Conservation (phyloP, 2,113 vertebrate species). For the Ammodytes dubius region DNA sequence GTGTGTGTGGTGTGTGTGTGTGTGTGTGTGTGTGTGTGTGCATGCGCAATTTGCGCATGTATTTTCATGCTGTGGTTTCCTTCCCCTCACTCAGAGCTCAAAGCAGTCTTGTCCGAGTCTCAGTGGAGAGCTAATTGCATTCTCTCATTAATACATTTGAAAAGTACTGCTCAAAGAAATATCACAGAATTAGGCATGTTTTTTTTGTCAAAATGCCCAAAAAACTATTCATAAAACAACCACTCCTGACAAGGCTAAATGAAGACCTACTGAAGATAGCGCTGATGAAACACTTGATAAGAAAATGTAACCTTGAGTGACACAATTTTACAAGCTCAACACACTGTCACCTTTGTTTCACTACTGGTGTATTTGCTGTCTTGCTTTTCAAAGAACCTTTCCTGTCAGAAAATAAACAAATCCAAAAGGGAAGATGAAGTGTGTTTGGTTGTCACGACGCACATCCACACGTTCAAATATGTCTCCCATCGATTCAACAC, state of each 20-base stretch:
- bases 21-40: constrained; percentile 20
- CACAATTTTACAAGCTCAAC: background rate
- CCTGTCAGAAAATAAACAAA: background rate
- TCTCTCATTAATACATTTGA: constrained; percentile 75
- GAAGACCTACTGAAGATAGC: background rate
- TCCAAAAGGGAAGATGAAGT: background rate
- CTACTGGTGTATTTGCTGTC: background rate
- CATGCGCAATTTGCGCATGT: constrained; percentile 37
- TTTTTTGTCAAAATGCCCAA: constrained; percentile 44
- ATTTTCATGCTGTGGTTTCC: constrained; percentile 70
- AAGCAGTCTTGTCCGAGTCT: constrained; percentile 53
- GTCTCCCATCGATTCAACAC: no score
- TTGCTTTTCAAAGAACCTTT: background rate
- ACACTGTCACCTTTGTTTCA: background rate
- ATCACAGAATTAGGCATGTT: constrained; percentile 60
- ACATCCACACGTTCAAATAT: background rate
- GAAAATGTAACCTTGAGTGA: background rate
- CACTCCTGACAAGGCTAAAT: background rate
- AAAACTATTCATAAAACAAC: constrained; percentile 34
- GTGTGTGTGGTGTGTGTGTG: background rate
- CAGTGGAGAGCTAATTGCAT: constrained; percentile 70
- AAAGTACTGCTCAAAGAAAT: constrained; percentile 62
- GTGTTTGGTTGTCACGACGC: background rate
- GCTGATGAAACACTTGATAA: background rate
- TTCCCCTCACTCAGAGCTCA: constrained; percentile 42